Base-by-base conservation (phyloP, 2,888 invertebrate genomes). In the Pristionchus entomophagus region DNA sequence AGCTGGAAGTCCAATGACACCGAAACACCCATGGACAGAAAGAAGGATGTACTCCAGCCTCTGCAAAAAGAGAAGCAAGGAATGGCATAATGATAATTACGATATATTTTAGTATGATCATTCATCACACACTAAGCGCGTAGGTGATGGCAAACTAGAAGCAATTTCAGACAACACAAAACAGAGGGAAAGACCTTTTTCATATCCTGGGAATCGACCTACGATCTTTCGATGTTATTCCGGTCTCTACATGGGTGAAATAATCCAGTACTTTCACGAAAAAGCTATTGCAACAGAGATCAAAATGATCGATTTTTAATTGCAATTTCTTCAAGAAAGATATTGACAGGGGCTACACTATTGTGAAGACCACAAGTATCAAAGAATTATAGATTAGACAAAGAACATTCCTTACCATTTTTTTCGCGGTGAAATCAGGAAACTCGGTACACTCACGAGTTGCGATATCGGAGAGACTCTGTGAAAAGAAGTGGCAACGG, bases 1-100 rank as follows among this genome's bases (percentile, higher is more conserved):
- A 2, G 73, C 73, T 12, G 73, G 73, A n/a, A 73, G 41, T 22
- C 73, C 73, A 73, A 73, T 73, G 4, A 73, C 19, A 10, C 73
- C 73, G 45, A 73, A 73, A n/a, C 41, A 73, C 10, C 38, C 38
- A 26, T 73, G 73, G 2, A 73, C 73, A 12, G 14, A n/a, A 4
- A 45, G 38, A 22, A 73, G 73, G n/a, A 73, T 8, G 14, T 38
- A 73, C 32, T 73, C 73, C n/a, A 73, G 38, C 73, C 8, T 56
- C 56, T 56, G 56, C 49, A 49, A 49, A 49, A 49, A 49, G 17
- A 49, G 17, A 49, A 49, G n/a, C n/a, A n/a, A n/a, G n/a, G n/a
- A n/a, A n/a, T n/a, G n/a, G n/a, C n/a, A n/a, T n/a, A n/a, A n/a
- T n/a, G n/a, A n/a, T n/a, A n/a, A n/a, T n/a, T n/a, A n/a, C n/a